These are phyloP conservation scores for Lithophane leautieri DNA, from an alignment of 2,888 invertebrate genomes.

Conservation along the genomic window DNA sequence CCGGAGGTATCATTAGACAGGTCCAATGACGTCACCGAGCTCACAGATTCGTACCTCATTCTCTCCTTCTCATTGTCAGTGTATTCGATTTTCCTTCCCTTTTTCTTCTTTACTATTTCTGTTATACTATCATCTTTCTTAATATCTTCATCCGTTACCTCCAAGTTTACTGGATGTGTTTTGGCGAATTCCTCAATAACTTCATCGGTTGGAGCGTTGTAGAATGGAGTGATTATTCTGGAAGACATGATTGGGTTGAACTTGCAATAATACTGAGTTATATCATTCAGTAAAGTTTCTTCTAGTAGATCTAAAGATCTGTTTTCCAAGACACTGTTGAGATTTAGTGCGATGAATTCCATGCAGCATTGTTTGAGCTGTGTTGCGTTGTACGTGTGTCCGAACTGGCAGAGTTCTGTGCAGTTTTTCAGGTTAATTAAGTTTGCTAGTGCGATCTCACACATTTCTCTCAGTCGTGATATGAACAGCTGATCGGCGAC, in stretches of 20 bases:
- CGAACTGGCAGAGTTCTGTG: conserved; percentile 94
- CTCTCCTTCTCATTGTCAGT: conserved; percentile 86
- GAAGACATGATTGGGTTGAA: conserved; percentile 91
- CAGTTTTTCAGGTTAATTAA: conserved; percentile 94
- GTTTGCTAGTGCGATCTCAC: conserved; percentile 92
- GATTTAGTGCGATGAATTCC: conserved; percentile 94
- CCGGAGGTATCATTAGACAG: conserved; percentile 81
- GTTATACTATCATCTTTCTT: conserved; percentile 84
- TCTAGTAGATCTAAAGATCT: conserved; percentile 92
- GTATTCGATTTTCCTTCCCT: conserved; percentile 85
- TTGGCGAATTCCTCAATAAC: conserved; percentile 83
- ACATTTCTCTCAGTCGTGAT: conserved; percentile 92
- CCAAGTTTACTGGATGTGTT: conserved; percentile 84
- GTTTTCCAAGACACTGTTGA: conserved; percentile 93
- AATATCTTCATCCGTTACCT: conserved; percentile 87
- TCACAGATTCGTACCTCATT: conserved; percentile 84
- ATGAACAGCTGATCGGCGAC: conserved; percentile 95
- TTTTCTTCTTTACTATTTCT: conserved; percentile 83
- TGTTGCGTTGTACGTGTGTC: conserved; percentile 93
- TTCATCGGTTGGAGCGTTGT: conserved; percentile 91
- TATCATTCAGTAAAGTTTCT: conserved; percentile 90
- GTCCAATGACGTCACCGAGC: conserved; percentile 85
- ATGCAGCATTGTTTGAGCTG: conserved; percentile 93
- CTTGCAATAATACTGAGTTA: conserved; percentile 92
- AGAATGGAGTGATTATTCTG: conserved; percentile 93